Base-by-base conservation (phyloP, 2,113 vertebrate species). In the Triplophysa tibetana region DNA sequence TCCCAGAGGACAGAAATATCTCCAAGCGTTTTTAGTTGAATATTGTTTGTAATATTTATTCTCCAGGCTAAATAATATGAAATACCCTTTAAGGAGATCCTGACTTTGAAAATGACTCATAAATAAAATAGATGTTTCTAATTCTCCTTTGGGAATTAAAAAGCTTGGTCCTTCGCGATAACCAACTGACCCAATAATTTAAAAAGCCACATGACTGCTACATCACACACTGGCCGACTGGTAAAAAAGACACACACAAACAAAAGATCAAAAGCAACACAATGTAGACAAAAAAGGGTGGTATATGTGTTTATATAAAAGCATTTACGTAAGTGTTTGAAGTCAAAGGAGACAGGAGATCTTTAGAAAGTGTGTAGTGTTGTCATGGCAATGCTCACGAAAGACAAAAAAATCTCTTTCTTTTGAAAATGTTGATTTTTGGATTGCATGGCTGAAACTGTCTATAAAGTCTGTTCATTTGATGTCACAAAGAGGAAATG, bases 311-410 rank as follows among this genome's bases (percentile, higher is more conserved):
- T 10, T 43, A 66, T 66, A 21, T 7, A 6, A n/a, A 4, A 33
- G 14, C 24, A 8, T 17, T 1, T 64, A 21, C 9, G 52, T 19
- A 43, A 38, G 78, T 52, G 70, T 75, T 56, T 52, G 17, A 50
- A 23, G 70, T 86, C 77, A 69, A 63, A 43, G 29, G 23, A 77
- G 12, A 54, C 11, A 38, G 62, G 19, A 69, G n/a, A 21, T 21
- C 54, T 58, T 8, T 58, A n/a, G 54, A 21, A 21, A 58, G n/a
- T 8, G 19, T 69, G 75, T 48, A 62, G 24, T 60, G 33, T 43
- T 61, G 70, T 61, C 70, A 85, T 70, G 68, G 82, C 70, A 82
- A 7, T 76, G 54, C 56, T 26, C 68, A 29, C 16, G 0, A 24
- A 4, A 73, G 29, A 23, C 60, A 43, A 73, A 13, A 11, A 38